These are phyloP conservation scores for Acyrthosiphon pisum DNA, from an alignment of 1,140 invertebrate species.

Conservation along the genomic window DNA sequence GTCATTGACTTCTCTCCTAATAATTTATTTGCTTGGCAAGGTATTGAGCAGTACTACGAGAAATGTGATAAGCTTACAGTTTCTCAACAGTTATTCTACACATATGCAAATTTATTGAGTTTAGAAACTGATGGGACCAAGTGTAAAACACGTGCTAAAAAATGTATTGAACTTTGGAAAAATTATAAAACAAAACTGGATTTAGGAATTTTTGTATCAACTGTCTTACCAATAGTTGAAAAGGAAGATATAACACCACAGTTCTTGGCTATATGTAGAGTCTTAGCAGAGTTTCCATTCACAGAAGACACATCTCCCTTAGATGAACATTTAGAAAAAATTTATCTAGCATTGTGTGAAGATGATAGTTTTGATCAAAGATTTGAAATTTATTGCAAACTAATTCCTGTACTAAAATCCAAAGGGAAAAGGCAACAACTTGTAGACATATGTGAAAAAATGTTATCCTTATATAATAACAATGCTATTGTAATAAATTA, in stretches of 20 bases:
- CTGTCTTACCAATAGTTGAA: slow-evolving; percentile 39
- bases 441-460: slow-evolving; percentile 34
- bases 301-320: slow-evolving; percentile 17
- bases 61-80: slow-evolving; percentile 33
- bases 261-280: slow-evolving; percentile 23
- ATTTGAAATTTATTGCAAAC: slow-evolving; percentile 51
- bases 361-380: slow-evolving; percentile 40
- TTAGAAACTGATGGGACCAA: slow-evolving; percentile 37
- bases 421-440: slow-evolving; percentile 42
- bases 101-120: slow-evolving; percentile 41
- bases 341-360: slow-evolving; percentile 29
- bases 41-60: slow-evolving; percentile 38
- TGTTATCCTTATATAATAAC: slow-evolving; percentile 28
- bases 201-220: slow-evolving; percentile 23
- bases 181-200: slow-evolving; percentile 46
- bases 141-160: slow-evolving; percentile 12
- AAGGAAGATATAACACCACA: slow-evolving; percentile 28
- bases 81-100: slow-evolving; percentile 27
- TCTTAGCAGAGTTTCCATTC: slow-evolving; percentile 40
- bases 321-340: slow-evolving; percentile 45
- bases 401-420: slow-evolving; percentile 39
- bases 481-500: slow-evolving; percentile 32
- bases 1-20: slow-evolving; percentile 33
- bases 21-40: slow-evolving; percentile 48
- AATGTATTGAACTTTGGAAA: slow-evolving; percentile 41